phyloP scores from a whole-genome alignment of 1,140 invertebrate genomes.

The honey bee (Apis mellifera) region DNA sequence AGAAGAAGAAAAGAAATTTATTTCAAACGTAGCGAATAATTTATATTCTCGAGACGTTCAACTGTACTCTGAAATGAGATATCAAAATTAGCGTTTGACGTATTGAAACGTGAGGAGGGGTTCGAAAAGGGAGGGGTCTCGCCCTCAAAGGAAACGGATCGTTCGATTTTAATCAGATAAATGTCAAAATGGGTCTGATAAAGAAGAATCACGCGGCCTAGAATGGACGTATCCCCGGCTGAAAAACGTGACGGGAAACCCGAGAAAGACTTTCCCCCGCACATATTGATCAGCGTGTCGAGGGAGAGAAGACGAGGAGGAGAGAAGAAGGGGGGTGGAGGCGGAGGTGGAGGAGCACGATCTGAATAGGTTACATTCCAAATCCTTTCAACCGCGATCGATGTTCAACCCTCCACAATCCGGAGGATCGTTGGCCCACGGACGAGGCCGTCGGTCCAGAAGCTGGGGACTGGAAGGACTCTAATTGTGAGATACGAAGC shows the following conservation, averaged over 20 bases:
- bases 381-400: conserved; percentile 47
- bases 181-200: conserved; percentile 38
- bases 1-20: background rate
- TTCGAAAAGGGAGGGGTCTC: background rate
- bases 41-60: background rate
- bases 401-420: conserved; percentile 30
- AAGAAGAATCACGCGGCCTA: conserved; percentile 58
- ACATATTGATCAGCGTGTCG: conserved; percentile 57
- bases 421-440: conserved; percentile 28
- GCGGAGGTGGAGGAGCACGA: background rate
- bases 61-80: background rate
- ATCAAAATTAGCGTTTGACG: conserved; percentile 4
- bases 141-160: background rate
- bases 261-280: conserved; percentile 53
- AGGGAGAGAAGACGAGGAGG: background rate
- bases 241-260: conserved; percentile 63
- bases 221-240: conserved; percentile 57
- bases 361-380: conserved; percentile 45
- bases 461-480: conserved; percentile 15
- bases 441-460: conserved; percentile 2
- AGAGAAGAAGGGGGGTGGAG: background rate
- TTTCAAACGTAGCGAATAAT: background rate
- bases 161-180: conserved; percentile 49
- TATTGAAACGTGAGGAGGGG: conserved; percentile 19
- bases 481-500: conserved; percentile 34